Evolutionary conservation across 1,140 invertebrate species (phyloP).

Genomic region (Oreohelix idahoensis): DNA sequence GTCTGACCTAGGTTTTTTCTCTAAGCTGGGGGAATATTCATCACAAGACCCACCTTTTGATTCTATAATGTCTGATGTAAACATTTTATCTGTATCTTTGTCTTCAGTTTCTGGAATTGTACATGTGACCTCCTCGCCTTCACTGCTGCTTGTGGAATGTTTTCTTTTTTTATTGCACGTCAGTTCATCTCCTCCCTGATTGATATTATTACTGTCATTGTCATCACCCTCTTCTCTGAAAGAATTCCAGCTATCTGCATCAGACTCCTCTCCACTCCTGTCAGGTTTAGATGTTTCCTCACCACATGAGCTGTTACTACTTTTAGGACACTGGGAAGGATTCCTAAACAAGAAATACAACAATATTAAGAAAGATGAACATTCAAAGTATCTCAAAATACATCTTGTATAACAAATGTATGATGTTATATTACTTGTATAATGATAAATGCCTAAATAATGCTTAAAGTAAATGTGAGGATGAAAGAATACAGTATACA

Average conservation of each 20-base stretch:
- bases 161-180: not conserved
- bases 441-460: too few species aligned
- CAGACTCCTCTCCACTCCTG: not conserved
- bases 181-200: not conserved
- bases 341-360: not conserved
- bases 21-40: not conserved
- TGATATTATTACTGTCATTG: not conserved
- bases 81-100: not conserved
- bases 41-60: too few species aligned
- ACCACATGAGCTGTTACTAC: not conserved
- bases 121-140: not conserved
- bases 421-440: too few species aligned
- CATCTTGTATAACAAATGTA: too few species aligned
- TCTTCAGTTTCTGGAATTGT: not conserved
- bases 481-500: too few species aligned
- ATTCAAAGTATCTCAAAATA: too few species aligned
- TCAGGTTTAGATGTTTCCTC: not conserved
- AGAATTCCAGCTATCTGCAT: constrained; percentile 22
- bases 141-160: not conserved
- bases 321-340: not conserved
- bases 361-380: too few species aligned
- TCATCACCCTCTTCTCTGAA: not conserved
- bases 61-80: too few species aligned
- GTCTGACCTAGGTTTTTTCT: not conserved
- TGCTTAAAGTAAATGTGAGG: too few species aligned